Evolutionary conservation across 2,888 invertebrate species (phyloP).

Genomic region (Nezara viridula): DNA sequence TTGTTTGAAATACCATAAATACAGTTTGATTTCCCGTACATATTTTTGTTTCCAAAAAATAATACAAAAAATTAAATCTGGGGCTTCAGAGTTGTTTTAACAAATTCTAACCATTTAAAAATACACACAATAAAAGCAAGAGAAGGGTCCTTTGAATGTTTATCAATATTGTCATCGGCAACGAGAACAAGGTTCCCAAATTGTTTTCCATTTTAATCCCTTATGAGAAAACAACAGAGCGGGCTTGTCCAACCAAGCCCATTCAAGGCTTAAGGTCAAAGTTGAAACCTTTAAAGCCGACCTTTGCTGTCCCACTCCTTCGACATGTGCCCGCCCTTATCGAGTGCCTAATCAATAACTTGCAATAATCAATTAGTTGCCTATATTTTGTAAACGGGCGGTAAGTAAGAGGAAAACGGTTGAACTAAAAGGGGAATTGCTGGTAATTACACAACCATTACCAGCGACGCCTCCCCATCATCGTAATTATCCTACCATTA

Average conservation of each 20-base stretch:
- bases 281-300: conserved; percentile 35
- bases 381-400: not conserved
- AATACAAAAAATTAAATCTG: too few relatives aligned
- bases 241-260: not conserved
- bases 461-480: too few relatives aligned
- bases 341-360: not conserved
- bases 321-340: not conserved
- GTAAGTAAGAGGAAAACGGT: not conserved
- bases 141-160: not conserved
- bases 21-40: too few relatives aligned
- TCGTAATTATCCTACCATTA: too few relatives aligned
- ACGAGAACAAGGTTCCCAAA: not conserved
- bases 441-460: not conserved
- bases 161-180: not conserved
- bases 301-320: not conserved
- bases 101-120: too few relatives aligned
- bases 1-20: too few relatives aligned
- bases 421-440: not conserved
- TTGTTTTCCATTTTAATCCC: not conserved
- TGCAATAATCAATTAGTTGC: not conserved
- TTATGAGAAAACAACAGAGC: not conserved
- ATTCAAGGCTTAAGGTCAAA: conserved; percentile 21
- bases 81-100: too few relatives aligned
- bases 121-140: too few relatives aligned
- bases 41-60: too few relatives aligned